phyloP scores from a whole-genome alignment of 2,797 vertebrate genomes.

The Enteromius thamalakanensis region DNA sequence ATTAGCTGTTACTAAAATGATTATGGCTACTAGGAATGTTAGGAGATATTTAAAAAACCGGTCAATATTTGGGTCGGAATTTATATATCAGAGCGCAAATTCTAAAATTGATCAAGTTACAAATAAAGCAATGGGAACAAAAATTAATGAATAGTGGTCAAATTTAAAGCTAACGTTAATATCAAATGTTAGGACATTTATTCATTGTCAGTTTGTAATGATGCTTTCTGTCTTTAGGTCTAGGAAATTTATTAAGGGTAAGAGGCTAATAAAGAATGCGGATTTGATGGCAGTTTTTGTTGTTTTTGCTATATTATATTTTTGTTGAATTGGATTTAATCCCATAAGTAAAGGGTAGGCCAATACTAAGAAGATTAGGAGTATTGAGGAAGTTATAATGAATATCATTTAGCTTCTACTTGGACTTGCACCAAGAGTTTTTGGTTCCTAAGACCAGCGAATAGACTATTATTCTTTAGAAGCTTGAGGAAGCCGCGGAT shows the following conservation, averaged over 20 bases:
- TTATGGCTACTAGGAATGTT: slow-evolving; percentile 53
- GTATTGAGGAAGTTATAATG: neutral
- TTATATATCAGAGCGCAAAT: slow-evolving; percentile 64
- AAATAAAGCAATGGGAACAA: slow-evolving; percentile 42
- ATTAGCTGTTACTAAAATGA: slow-evolving; percentile 52
- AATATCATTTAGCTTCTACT: slow-evolving; percentile 52
- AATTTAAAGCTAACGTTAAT: too few species aligned
- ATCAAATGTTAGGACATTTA: too few species aligned
- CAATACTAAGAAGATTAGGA: too few species aligned
- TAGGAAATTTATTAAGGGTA: too few species aligned
- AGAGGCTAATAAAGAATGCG: too few species aligned
- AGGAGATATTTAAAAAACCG: slow-evolving; percentile 65
- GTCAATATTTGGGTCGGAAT: slow-evolving; percentile 26
- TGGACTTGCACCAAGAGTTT: slow-evolving; percentile 74
- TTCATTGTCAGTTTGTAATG: too few species aligned
- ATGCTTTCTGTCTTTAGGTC: too few species aligned
- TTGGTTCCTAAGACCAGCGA: slow-evolving; percentile 73
- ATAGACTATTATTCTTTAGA: slow-evolving; percentile 70
- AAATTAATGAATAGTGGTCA: neutral
- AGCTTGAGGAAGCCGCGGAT: slow-evolving; percentile 60
- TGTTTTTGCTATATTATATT: too few species aligned
- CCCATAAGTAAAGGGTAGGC: too few species aligned
- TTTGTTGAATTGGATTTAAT: too few species aligned
- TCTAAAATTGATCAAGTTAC: slow-evolving; percentile 66
- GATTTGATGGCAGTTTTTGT: too few species aligned